Percentiles rank a stretch among this genome's conserved stretches.
phyloP scores from a whole-genome alignment of 2,888 invertebrate species.

The Eulithis prunata region DNA sequence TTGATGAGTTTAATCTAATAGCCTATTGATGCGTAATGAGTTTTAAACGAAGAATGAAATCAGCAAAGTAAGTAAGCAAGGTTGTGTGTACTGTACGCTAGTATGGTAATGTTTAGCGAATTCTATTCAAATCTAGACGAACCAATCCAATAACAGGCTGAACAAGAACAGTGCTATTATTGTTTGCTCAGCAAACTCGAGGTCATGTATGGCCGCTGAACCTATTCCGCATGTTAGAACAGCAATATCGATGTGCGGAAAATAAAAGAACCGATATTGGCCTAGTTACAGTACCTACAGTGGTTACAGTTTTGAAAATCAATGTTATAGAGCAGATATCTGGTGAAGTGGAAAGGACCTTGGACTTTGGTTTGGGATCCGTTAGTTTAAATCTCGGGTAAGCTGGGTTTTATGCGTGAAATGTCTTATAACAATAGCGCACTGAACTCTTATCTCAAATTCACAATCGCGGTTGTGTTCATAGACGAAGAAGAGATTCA shows the following conservation, averaged over 20 bases:
- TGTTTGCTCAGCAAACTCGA: conserved; percentile 26
- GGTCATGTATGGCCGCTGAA: conserved; percentile 28
- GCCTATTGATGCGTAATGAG: conserved; percentile 20
- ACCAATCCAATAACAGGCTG: conserved; percentile 28
- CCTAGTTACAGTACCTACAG: conserved; percentile 16
- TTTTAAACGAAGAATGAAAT: conserved; percentile 6
- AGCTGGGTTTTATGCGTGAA: no score
- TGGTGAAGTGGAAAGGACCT: background rate
- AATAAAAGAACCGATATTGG: conserved; percentile 24
- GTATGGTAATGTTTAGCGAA: conserved; percentile 20
- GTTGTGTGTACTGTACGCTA: conserved; percentile 14
- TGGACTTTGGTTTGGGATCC: no score
- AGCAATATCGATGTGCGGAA: conserved; percentile 29
- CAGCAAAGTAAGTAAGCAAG: background rate
- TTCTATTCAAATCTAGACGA: conserved; percentile 25
- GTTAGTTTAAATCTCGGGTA: no score
- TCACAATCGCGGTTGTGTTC: no score
- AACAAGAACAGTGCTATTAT: conserved; percentile 24
- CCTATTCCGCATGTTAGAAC: conserved; percentile 25
- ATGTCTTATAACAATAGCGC: no score
- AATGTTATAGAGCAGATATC: background rate
- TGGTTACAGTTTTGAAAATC: conserved; percentile 7
- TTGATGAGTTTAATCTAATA: conserved; percentile 10
- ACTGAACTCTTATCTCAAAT: no score
- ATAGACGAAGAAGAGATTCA: no score